phyloP scores from a whole-genome alignment of 1,140 invertebrate species.

The Rhynchophorus ferrugineus region DNA sequence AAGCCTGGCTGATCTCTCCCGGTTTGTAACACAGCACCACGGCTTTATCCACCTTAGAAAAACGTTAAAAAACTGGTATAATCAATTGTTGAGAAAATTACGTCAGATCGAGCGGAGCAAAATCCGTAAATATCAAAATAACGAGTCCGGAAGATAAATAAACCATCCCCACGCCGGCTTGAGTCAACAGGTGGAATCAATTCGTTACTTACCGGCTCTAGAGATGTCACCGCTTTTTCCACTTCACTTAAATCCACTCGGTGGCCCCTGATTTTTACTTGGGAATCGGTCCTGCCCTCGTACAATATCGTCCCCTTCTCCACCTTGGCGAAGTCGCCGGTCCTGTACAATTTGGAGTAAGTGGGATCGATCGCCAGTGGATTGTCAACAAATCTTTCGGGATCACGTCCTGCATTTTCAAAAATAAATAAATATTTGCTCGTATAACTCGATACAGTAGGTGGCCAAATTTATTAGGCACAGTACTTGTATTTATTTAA shows the following conservation, averaged over 20 bases:
- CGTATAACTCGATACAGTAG: neutral
- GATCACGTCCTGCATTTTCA: conserved; percentile 43
- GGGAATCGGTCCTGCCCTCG: conserved; percentile 77
- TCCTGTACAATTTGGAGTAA: conserved; percentile 57
- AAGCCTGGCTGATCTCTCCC: conserved; percentile 60
- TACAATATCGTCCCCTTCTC: conserved; percentile 64
- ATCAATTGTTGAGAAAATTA: too few relatives aligned
- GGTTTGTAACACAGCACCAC: conserved; percentile 73
- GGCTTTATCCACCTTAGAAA: conserved; percentile 39
- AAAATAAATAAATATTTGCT: neutral
- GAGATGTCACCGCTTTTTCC: conserved; percentile 55
- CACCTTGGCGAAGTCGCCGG: conserved; percentile 74
- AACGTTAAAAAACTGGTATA: too few relatives aligned
- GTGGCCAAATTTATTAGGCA: too few relatives aligned
- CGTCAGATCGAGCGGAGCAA: too few relatives aligned
- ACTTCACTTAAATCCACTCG: conserved; percentile 78
- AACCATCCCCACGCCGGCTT: too few relatives aligned
- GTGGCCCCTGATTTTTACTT: conserved; percentile 80
- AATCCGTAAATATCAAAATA: neutral
- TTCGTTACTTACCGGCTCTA: conserved; percentile 49
- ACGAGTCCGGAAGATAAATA: too few relatives aligned
- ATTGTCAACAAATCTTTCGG: conserved; percentile 66
- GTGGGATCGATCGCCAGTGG: conserved; percentile 54
- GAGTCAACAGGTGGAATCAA: too few relatives aligned
- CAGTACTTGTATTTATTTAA: too few relatives aligned